Percentiles rank a stretch among this genome's conserved stretches.
Conservation (phyloP, 2,113 vertebrate species). For the Meleagris gallopavo region DNA sequence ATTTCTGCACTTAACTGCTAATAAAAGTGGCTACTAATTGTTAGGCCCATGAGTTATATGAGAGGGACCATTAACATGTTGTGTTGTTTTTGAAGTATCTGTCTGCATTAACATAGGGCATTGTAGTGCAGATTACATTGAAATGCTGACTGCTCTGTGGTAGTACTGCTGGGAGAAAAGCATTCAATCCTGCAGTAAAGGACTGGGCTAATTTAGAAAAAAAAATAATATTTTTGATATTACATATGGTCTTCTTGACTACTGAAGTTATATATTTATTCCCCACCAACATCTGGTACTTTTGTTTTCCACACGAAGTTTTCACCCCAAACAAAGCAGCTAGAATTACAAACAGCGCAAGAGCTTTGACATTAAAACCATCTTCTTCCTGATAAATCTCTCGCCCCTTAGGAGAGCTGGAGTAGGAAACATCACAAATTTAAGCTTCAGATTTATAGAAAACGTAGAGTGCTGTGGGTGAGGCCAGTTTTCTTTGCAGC, state of each 20-base stretch:
- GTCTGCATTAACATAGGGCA: conserved; percentile 69
- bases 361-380: neutral
- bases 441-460: neutral
- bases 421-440: neutral
- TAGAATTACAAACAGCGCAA: neutral
- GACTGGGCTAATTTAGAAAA: neutral
- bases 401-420: neutral
- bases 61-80: conserved; percentile 65
- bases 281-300: neutral
- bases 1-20: conserved; percentile 64
- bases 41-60: conserved; percentile 61
- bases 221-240: neutral
- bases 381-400: neutral
- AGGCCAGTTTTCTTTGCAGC: neutral
- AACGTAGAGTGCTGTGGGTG: neutral
- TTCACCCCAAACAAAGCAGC: neutral
- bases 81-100: conserved; percentile 69
- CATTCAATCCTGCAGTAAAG: neutral
- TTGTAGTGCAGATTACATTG: conserved; percentile 73
- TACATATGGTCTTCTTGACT: neutral
- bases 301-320: neutral
- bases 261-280: neutral
- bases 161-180: conserved; percentile 33
- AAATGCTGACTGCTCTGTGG: conserved; percentile 64
- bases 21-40: conserved; percentile 73